Evolutionary conservation across 2,888 invertebrate species (phyloP).

Genomic region (Caenorhabditis becei): DNA sequence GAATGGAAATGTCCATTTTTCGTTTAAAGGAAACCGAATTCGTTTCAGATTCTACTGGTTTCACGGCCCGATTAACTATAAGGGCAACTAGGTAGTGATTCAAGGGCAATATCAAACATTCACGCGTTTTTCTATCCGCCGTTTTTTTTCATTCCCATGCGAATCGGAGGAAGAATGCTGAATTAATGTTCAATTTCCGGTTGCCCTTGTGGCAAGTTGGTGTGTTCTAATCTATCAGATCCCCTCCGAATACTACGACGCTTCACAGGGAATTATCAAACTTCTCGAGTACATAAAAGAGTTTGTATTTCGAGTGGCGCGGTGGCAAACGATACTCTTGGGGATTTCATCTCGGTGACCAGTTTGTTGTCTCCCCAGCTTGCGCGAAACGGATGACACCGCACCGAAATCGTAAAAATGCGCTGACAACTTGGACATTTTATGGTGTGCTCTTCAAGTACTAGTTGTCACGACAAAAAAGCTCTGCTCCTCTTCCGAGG

Average conservation of each 20-base stretch:
- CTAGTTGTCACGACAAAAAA: slow-evolving; percentile 45
- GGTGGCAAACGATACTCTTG: slow-evolving; percentile 56
- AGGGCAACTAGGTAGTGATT: slow-evolving; percentile 14
- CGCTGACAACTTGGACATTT: slow-evolving; percentile 55
- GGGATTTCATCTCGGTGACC: slow-evolving; percentile 59
- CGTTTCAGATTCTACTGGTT: neutral
- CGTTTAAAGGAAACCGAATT: neutral
- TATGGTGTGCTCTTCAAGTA: slow-evolving; percentile 37
- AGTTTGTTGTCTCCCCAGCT: slow-evolving; percentile 40
- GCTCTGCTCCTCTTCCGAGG: neutral
- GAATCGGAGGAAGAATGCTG: neutral
- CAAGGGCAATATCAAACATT: slow-evolving; percentile 16
- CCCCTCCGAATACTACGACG: neutral
- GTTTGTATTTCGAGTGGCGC: slow-evolving; percentile 45
- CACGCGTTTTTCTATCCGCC: slow-evolving; percentile 19
- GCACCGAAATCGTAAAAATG: slow-evolving; percentile 48
- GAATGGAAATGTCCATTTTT: neutral
- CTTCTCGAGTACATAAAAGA: slow-evolving; percentile 44
- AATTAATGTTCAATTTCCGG: slow-evolving; percentile 39
- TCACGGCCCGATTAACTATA: neutral
- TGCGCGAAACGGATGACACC: slow-evolving; percentile 11
- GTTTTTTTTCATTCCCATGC: neutral
- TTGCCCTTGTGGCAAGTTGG: neutral
- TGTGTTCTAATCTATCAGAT: neutral
- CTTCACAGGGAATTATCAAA: slow-evolving; percentile 38